phyloP scores from a whole-genome alignment of 2,113 vertebrate species.

The Eulacestoma nigropectus region DNA sequence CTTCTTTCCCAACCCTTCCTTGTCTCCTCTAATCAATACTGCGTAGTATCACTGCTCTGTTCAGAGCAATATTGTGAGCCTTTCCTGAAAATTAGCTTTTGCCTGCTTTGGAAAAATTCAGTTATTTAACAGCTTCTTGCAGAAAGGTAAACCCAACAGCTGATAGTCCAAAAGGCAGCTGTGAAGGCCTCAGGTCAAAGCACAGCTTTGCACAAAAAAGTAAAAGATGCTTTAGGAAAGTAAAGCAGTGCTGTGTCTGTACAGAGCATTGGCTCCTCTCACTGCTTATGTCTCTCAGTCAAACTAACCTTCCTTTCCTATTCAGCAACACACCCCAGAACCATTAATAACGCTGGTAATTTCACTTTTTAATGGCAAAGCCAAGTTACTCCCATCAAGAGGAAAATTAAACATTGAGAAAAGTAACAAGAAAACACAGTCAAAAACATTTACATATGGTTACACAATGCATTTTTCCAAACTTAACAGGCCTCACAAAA shows the following conservation, averaged over 20 bases:
- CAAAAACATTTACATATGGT: background rate
- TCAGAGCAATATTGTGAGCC: background rate
- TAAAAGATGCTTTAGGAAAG: constrained; percentile 61
- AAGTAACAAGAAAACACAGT: background rate
- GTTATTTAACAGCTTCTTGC: constrained; percentile 7
- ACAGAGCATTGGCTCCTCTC: background rate
- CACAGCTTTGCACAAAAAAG: constrained; percentile 29
- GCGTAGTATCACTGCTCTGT: background rate
- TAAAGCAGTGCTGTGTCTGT: constrained; percentile 35
- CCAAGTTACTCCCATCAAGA: background rate
- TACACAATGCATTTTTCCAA: background rate
- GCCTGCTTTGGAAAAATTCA: constrained; percentile 6
- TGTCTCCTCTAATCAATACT: background rate
- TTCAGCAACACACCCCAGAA: background rate
- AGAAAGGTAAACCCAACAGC: constrained; percentile 40
- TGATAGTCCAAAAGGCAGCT: constrained; percentile 39
- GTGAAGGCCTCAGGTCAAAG: constrained; percentile 31
- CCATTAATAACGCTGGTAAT: background rate
- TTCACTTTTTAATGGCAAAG: background rate
- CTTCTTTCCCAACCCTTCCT: background rate
- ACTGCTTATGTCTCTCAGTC: background rate
- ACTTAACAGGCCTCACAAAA: background rate
- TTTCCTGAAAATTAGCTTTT: background rate
- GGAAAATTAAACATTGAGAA: background rate
- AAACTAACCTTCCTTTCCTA: background rate